Conservation (phyloP, 2,888 invertebrate species). For the Polietes domitor region DNA sequence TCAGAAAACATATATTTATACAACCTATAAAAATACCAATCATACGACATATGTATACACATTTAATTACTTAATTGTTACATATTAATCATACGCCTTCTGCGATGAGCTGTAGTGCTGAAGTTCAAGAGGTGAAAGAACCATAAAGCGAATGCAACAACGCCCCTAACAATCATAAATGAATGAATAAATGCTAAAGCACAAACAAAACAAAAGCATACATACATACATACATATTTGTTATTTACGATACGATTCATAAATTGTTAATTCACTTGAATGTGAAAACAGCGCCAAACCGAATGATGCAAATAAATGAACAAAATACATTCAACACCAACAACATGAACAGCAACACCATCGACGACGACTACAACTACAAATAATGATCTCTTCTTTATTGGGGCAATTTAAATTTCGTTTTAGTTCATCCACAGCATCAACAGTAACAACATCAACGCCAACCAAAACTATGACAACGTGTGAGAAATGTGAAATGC, state of each 20-base stretch:
- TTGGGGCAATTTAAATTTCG: constrained; percentile 24
- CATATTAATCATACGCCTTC: not conserved
- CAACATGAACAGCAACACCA: not conserved
- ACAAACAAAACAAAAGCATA: not conserved
- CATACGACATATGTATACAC: too few relatives aligned
- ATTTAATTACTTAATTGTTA: too few relatives aligned
- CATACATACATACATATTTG: too few relatives aligned
- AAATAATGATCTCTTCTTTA: not conserved
- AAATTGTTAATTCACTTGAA: constrained; percentile 21
- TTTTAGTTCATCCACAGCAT: not conserved
- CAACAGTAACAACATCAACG: not conserved
- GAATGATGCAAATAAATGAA: constrained; percentile 15
- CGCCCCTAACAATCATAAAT: not conserved
- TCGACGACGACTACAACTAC: not conserved
- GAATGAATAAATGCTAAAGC: too few relatives aligned
- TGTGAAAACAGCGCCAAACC: constrained; percentile 58
- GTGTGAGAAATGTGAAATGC: constrained; percentile 14
- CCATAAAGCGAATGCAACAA: not conserved
- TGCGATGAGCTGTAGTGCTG: not conserved
- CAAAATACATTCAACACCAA: too few relatives aligned
- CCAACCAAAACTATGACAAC: not conserved
- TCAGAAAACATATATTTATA: too few relatives aligned
- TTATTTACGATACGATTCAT: constrained; percentile 9
- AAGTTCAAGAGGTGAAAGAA: not conserved
- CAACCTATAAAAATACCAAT: too few relatives aligned